Evolutionary conservation across 2,888 invertebrate species (phyloP).

Genomic region (Sphecodes monilicornis): DNA sequence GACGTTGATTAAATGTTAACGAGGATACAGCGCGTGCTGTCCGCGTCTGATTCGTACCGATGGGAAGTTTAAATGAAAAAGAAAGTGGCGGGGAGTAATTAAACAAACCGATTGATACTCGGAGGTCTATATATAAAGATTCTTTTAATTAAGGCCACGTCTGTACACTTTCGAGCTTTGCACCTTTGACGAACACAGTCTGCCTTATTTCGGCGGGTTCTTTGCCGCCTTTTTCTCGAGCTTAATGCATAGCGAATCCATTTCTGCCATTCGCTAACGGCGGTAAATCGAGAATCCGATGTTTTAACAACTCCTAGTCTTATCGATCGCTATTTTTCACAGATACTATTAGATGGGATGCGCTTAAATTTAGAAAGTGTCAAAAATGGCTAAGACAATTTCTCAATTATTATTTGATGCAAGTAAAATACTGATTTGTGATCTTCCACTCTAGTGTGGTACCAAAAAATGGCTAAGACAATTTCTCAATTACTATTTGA

Average conservation of each 20-base stretch:
- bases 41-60: constrained; percentile 66
- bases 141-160: constrained; percentile 69
- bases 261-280: neutral
- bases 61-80: constrained; percentile 75
- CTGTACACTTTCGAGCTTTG: constrained; percentile 17
- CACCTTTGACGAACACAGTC: constrained; percentile 45
- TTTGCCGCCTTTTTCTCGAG: constrained; percentile 22
- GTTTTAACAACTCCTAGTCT: neutral
- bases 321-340: neutral
- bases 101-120: constrained; percentile 73
- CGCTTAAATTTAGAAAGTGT: too few relatives aligned
- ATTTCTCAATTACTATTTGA: neutral
- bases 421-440: too few relatives aligned
- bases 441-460: too few relatives aligned
- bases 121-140: constrained; percentile 64
- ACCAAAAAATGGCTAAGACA: too few relatives aligned
- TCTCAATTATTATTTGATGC: too few relatives aligned
- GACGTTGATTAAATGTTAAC: constrained; percentile 77
- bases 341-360: too few relatives aligned
- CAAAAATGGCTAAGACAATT: too few relatives aligned
- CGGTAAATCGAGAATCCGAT: neutral
- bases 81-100: constrained; percentile 75
- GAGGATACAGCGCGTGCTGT: constrained; percentile 59
- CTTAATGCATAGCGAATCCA: neutral
- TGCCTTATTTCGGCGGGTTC: constrained; percentile 26